Base-by-base conservation (phyloP, 2,888 invertebrate species). In the Lycaena phlaeas region DNA sequence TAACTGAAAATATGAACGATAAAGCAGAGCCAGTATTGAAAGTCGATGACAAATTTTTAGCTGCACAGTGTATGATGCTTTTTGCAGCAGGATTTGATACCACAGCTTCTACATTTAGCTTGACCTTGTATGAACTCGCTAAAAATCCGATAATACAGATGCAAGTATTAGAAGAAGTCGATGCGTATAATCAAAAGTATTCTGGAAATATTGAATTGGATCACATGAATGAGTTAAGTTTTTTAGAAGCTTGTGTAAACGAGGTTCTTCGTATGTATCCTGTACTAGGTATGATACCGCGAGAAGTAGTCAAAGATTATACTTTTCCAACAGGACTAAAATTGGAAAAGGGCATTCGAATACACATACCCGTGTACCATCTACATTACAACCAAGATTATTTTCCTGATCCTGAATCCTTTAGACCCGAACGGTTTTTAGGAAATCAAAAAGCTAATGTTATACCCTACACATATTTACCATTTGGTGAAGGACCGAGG, bases 1-100 rank as follows among this genome's bases (percentile, higher is more conserved):
- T 72, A 10, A 51, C 46, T 2, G 71, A 72, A 0, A 69, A 71
- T 38, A 44, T 72, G 10, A 53, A 30, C 1, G 68, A 61, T 27
- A 48, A 61, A 48, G 68, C 18, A 18, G 59, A 40, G 45, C 40
- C 3, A 56, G 52, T 0, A 11, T 43, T 0, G 11, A 53, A 64
- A 1, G 52, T 86, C 1, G 63, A 75, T 1, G 53, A 84, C 4
- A 66, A 81, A 2, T 56, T 87, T 29, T 49, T 88, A 2, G 71
- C 84, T 0, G 76, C 87, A 0, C 87, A 89, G 42, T 81, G 86
- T 1, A 62, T 85, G 6, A 50, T 82, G 0, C 87, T 90, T 31
- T 73, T 70, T 17, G 62, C 45, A 1, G 73, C 68, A n/a, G 72
- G 74, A 2, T 72, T 55, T 25, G 71, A 73, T 25, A 68, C 71